Percentiles rank a stretch among this genome's conserved stretches.
These are phyloP conservation scores for Delichon dasypus DNA, from an alignment of 2,797 vertebrate genomes.

Conservation along the genomic window DNA sequence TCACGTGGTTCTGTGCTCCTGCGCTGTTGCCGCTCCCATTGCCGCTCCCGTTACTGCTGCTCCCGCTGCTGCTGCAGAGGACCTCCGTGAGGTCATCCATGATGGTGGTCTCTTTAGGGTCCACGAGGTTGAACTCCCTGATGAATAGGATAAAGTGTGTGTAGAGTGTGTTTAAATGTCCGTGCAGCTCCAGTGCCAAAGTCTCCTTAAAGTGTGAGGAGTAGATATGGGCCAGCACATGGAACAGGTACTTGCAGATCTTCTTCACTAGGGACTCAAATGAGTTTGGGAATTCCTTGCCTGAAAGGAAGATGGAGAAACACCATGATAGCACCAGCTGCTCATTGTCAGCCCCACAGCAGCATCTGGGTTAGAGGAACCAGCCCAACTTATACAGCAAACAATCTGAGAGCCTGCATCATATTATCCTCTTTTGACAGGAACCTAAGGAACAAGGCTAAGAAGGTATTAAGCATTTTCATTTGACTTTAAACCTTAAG, in stretches of 20 bases:
- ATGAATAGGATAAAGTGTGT: constrained; percentile 98
- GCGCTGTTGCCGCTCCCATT: constrained; percentile 71
- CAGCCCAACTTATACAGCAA: not conserved
- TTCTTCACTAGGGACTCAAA: constrained; percentile 97
- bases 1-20: constrained; percentile 94
- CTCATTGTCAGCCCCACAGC: not conserved
- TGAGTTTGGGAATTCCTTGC: constrained; percentile 96
- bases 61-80: constrained; percentile 84
- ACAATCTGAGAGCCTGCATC: not conserved
- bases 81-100: constrained; percentile 98
- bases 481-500: not conserved
- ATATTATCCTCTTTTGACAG: not conserved
- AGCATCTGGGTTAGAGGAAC: not conserved
- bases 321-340: not conserved
- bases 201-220: constrained; percentile 99
- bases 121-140: constrained; percentile 97
- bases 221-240: constrained; percentile 98
- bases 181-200: constrained; percentile 93
- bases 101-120: constrained; percentile 97
- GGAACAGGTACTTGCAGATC: constrained; percentile 96
- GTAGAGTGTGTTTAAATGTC: constrained; percentile 98
- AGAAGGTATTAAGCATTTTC: not conserved
- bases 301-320: constrained; percentile 70
- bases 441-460: not conserved
- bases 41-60: constrained; percentile 70